Conservation (phyloP, 1,140 invertebrate species). For the Formica selysi region DNA sequence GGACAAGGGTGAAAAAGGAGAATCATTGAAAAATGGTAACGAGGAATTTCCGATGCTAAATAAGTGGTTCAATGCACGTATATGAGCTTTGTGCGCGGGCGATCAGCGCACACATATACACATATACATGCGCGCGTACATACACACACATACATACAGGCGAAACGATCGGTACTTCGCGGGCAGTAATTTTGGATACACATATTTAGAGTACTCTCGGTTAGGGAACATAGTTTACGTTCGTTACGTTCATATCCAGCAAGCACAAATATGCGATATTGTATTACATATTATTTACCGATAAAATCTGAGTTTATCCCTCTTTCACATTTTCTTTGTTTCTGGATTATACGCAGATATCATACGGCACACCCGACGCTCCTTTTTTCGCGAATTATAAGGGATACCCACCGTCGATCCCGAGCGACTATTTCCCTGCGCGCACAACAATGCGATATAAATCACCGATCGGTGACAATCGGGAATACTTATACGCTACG, state of each 20-base stretch:
- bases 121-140: constrained; percentile 22
- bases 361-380: constrained; percentile 22
- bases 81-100: constrained; percentile 39
- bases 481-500: constrained; percentile 62
- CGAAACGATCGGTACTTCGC: constrained; percentile 71
- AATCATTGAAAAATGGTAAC: background rate
- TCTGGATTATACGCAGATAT: constrained; percentile 39
- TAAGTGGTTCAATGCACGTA: constrained; percentile 58
- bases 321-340: constrained; percentile 1
- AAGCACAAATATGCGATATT: constrained; percentile 81
- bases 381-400: background rate
- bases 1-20: background rate
- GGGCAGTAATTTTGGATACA: constrained; percentile 76
- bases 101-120: constrained; percentile 39
- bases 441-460: constrained; percentile 47
- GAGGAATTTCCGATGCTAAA: constrained; percentile 60
- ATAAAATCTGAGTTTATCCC: constrained; percentile 52
- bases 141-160: constrained; percentile 50
- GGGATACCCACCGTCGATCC: constrained; percentile 9
- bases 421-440: constrained; percentile 19
- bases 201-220: constrained; percentile 74
- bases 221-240: constrained; percentile 77
- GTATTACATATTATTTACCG: constrained; percentile 73
- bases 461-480: constrained; percentile 50
- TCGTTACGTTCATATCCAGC: constrained; percentile 79